These are phyloP conservation scores for Eurytoma californica DNA, from an alignment of 2,888 invertebrate genomes.

Conservation along the genomic window DNA sequence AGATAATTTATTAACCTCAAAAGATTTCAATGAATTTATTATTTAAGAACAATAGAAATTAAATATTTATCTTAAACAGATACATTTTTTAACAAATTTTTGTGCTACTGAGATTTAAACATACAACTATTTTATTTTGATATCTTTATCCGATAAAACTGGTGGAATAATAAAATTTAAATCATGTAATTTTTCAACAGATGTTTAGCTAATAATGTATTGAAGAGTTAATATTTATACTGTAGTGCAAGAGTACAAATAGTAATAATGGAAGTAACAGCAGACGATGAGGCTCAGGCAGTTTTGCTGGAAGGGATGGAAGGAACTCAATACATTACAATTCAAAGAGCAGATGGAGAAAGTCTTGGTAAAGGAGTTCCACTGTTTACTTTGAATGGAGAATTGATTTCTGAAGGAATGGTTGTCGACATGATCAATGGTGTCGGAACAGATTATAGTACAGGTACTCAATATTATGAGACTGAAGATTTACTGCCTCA, in stretches of 20 bases:
- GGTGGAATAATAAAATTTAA: not conserved
- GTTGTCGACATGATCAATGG: constrained; percentile 74
- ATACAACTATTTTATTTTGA: not conserved
- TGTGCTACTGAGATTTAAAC: not conserved
- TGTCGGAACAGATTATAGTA: constrained; percentile 68
- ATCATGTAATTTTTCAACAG: constrained; percentile 27
- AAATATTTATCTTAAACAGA: too few relatives aligned
- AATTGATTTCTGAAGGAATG: constrained; percentile 72
- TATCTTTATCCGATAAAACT: not conserved
- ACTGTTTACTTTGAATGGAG: constrained; percentile 70
- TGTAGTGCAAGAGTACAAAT: constrained; percentile 35
- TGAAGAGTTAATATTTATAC: not conserved
- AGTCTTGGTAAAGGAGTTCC: constrained; percentile 70
- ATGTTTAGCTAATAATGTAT: constrained; percentile 38
- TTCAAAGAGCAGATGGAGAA: constrained; percentile 72
- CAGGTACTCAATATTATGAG: constrained; percentile 71
- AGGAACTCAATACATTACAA: constrained; percentile 73
- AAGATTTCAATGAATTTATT: too few relatives aligned
- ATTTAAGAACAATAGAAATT: too few relatives aligned
- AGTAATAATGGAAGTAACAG: constrained; percentile 67
- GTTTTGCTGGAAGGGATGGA: constrained; percentile 72
- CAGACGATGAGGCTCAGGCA: constrained; percentile 71
- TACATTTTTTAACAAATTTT: not conserved
- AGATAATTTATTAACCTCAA: too few relatives aligned
- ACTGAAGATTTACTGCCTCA: constrained; percentile 70